Base-by-base conservation (phyloP, 2,113 vertebrate species). In the Anhinga rufa region DNA sequence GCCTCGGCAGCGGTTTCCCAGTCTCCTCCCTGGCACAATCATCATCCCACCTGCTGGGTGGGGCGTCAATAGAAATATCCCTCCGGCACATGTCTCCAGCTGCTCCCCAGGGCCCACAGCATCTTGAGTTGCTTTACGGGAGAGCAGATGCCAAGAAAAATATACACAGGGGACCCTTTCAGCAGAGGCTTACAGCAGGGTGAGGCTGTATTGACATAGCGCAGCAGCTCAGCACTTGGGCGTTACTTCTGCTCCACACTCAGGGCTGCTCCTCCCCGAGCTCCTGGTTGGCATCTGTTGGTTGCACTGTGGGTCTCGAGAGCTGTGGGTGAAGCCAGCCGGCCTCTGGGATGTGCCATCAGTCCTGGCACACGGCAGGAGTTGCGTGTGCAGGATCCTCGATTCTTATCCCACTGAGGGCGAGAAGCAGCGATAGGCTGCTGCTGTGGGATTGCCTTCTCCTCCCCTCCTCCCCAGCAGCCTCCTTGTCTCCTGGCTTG, bases 181-280 rank as follows among this genome's bases (percentile, higher is more conserved):
- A 3, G 31, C 49, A 76, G 70, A 64, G 55, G 24, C 42, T 66
- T 22, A 17, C 46, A 46, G 76, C 17, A 80, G 82, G 76, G 26
- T 66, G 82, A 74, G 71, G 32, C 68, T 86, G 54, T 20, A n/a
- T 7, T 44, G 44, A 3, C 28, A 5, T 1, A 61, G 57, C 52
- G 57, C 79, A 78, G 32, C 84, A 68, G 55, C 65, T 81, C 76
- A 83, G 46, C n/a, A 68, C 69, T 68, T 25, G 64, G 32, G 29
- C 0, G 0, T 66, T 77, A 55, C 22, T 81, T 42, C 54, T 0
- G 0, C 76, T 77, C 64, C 42, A 21, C 9, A 4, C 38, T 54
- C 3, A 8, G 82, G 7, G 62, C 68, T 70, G 68, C 1, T 4
- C n/a, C 40, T 85, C 46, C 20, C 48, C 3, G 8, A 54, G 19